Evolutionary conservation across 2,888 invertebrate species (phyloP).

Genomic region (Gryllus longicercus): DNA sequence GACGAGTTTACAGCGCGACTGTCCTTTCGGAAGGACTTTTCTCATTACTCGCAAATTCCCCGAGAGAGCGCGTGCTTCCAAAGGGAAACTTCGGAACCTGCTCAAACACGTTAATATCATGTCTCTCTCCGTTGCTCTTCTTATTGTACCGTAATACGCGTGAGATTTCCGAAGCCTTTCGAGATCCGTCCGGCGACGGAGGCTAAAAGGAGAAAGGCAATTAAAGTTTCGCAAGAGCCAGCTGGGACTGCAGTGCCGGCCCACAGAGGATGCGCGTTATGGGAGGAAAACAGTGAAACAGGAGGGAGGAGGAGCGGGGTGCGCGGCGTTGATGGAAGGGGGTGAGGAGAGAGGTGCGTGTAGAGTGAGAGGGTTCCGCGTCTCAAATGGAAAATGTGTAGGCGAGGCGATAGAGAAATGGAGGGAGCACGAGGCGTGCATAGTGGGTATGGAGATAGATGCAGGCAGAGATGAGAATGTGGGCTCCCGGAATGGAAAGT

Average conservation of each 20-base stretch:
- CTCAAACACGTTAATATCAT: conserved; percentile 17
- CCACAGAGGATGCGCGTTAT: background rate
- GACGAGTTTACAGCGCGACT: background rate
- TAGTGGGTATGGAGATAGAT: too few relatives aligned
- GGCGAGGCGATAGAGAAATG: too few relatives aligned
- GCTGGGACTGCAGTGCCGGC: background rate
- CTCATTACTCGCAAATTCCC: background rate
- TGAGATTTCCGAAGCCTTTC: conserved; percentile 11
- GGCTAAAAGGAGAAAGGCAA: background rate
- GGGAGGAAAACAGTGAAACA: background rate
- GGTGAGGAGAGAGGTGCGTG: too few relatives aligned
- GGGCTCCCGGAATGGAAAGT: too few relatives aligned
- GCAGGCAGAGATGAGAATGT: too few relatives aligned
- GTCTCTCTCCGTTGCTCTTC: conserved; percentile 17
- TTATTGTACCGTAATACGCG: conserved; percentile 3
- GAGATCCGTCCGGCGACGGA: background rate
- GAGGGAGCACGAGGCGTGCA: too few relatives aligned
- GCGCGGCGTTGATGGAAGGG: too few relatives aligned
- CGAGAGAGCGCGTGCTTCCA: background rate
- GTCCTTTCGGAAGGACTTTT: conserved; percentile 17
- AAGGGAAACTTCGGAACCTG: conserved; percentile 6
- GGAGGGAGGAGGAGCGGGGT: too few relatives aligned
- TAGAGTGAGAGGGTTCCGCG: too few relatives aligned
- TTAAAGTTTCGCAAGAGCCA: background rate
- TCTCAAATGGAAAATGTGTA: too few relatives aligned